phyloP scores from a whole-genome alignment of 2,113 vertebrate genomes.

The Lagopus muta region DNA sequence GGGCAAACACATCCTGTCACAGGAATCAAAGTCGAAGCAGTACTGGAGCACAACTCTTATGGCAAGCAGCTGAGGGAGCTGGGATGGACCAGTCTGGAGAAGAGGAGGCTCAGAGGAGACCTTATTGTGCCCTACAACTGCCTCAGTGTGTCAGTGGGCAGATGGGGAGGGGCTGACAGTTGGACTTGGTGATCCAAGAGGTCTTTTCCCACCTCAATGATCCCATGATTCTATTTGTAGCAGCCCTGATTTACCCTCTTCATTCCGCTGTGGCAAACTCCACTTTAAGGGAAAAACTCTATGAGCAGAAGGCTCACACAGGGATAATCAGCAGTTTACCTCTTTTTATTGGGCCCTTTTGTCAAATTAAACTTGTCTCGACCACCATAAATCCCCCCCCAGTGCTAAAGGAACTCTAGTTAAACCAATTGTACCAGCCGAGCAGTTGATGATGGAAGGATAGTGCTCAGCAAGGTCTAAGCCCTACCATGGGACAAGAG shows the following conservation, averaged over 20 bases:
- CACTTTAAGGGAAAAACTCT: not conserved
- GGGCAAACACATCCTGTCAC: not conserved
- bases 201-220: no score
- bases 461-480: not conserved
- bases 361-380: conserved; percentile 44
- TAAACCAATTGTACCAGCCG: not conserved
- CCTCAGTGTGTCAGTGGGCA: no score
- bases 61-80: no score
- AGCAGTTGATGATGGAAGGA: not conserved
- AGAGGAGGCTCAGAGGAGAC: no score
- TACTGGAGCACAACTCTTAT: not conserved
- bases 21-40: not conserved
- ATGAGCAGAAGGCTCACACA: not conserved
- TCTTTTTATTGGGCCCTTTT: conserved; percentile 50
- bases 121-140: no score
- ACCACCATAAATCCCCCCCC: conserved; percentile 21
- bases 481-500: not conserved
- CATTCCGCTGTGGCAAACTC: not conserved
- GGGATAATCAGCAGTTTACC: conserved; percentile 40
- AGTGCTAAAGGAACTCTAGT: conserved; percentile 45
- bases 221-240: not conserved
- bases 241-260: not conserved
- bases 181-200: no score
- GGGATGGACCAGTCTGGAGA: no score
- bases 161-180: no score